Conservation (phyloP, 2,797 vertebrate genomes). For the Rhinogobio ventralis region DNA sequence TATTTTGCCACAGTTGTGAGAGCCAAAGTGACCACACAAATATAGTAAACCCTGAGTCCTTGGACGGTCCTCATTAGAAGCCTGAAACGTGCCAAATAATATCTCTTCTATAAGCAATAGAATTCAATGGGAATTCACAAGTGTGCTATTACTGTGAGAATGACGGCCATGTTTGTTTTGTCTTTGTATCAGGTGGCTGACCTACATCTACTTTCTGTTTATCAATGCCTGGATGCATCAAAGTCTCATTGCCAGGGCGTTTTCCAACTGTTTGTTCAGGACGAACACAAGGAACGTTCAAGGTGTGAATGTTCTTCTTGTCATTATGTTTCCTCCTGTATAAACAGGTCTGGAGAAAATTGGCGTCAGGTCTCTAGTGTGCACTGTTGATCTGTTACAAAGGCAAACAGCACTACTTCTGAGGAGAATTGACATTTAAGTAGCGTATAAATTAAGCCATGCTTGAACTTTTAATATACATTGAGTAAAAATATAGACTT, state of each 20-base stretch:
- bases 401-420: conserved; percentile 3
- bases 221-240: conserved; percentile 11
- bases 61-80: neutral
- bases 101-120: neutral
- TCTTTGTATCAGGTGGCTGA: conserved; percentile 23
- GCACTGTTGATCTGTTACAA: conserved; percentile 35
- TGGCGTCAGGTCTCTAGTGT: conserved; percentile 30
- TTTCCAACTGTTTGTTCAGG: conserved; percentile 42
- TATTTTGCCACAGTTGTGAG: neutral
- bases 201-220: conserved; percentile 28
- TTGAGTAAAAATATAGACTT: neutral
- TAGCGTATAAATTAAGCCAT: neutral
- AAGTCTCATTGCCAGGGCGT: conserved; percentile 1
- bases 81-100: neutral
- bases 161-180: conserved; percentile 5
- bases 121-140: neutral
- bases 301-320: conserved; percentile 42
- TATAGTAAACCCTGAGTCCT: neutral
- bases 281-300: neutral
- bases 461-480: neutral
- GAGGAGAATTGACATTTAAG: conserved; percentile 13
- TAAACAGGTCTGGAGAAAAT: conserved; percentile 40
- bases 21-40: neutral
- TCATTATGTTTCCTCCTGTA: conserved; percentile 42
- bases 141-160: neutral